These are phyloP conservation scores for Eretmochelys imbricata DNA, from an alignment of 2,113 vertebrate species.

Conservation along the genomic window DNA sequence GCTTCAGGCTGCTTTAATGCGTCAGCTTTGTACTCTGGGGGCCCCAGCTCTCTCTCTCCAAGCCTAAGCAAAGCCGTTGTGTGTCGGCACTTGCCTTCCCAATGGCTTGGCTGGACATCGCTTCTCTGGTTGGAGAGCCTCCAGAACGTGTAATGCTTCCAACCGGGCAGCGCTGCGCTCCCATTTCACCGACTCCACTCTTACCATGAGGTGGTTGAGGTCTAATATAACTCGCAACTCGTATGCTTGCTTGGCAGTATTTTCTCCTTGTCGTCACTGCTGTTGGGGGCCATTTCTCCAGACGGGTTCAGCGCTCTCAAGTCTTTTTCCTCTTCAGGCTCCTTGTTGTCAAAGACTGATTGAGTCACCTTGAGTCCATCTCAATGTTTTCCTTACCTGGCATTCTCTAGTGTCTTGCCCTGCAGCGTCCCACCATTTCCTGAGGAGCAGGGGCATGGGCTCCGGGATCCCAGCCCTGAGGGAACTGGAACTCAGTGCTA, in stretches of 20 bases:
- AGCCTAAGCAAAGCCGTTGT: not conserved
- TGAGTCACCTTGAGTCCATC: conserved; percentile 74
- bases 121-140: conserved; percentile 21
- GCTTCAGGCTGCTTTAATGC: not conserved
- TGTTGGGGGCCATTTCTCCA: conserved; percentile 65
- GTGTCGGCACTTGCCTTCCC: conserved; percentile 4
- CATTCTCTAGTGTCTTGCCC: conserved; percentile 35
- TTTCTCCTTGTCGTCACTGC: conserved; percentile 45
- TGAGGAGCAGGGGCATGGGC: not conserved
- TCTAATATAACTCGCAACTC: not conserved
- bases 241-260: conserved; percentile 31
- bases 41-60: not conserved
- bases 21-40: conserved; percentile 19
- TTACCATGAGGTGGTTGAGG: not conserved
- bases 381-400: conserved; percentile 63
- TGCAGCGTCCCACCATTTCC: accelerated
- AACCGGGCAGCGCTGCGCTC: conserved; percentile 14
- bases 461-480: not conserved
- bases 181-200: not conserved
- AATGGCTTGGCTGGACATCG: conserved; percentile 2
- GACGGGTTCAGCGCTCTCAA: conserved; percentile 20
- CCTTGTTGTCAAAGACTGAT: conserved; percentile 64
- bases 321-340: conserved; percentile 32
- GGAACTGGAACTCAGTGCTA: accelerated
- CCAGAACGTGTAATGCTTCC: conserved; percentile 35